Evolutionary conservation across 2,888 invertebrate species (phyloP).

Genomic region (Melieria picta): DNA sequence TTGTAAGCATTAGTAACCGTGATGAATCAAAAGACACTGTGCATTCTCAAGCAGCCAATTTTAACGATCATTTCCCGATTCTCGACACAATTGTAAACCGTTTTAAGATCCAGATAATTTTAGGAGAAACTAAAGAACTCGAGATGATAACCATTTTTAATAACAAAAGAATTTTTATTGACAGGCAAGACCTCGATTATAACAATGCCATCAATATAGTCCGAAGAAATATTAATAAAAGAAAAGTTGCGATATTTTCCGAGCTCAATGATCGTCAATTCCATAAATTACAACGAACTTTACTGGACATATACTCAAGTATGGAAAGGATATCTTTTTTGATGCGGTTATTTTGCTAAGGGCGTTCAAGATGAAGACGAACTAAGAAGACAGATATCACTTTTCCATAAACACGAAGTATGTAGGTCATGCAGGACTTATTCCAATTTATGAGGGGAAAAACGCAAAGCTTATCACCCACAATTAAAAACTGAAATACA

Average conservation of each 20-base stretch:
- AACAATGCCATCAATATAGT: slow-evolving; percentile 23
- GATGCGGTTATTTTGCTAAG: slow-evolving; percentile 19
- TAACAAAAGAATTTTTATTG: slow-evolving; percentile 30
- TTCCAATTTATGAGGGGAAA: slow-evolving; percentile 36
- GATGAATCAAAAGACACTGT: slow-evolving; percentile 25
- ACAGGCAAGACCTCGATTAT: slow-evolving; percentile 19
- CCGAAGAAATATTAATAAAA: slow-evolving; percentile 15
- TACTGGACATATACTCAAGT: slow-evolving; percentile 21
- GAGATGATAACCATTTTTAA: slow-evolving; percentile 17
- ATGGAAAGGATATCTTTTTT: slow-evolving; percentile 7
- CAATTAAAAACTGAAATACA: slow-evolving; percentile 36
- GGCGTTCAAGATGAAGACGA: slow-evolving; percentile 37
- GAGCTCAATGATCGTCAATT: slow-evolving; percentile 26
- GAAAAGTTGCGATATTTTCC: slow-evolving; percentile 28
- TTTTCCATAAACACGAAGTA: slow-evolving; percentile 42
- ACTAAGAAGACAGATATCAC: slow-evolving; percentile 37
- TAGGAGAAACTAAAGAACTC: slow-evolving; percentile 23
- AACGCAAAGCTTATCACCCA: slow-evolving; percentile 37
- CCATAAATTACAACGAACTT: slow-evolving; percentile 24
- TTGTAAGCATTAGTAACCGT: not conserved
- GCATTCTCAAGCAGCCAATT: slow-evolving; percentile 30
- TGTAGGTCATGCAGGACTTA: slow-evolving; percentile 41
- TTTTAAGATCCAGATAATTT: slow-evolving; percentile 31
- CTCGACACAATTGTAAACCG: slow-evolving; percentile 34
- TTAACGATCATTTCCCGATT: slow-evolving; percentile 32